A percentile compares a stretch with the other conserved stretches of the same genome.
phyloP scores from a whole-genome alignment of 2,888 invertebrate genomes.

The Oscheius sp. region DNA sequence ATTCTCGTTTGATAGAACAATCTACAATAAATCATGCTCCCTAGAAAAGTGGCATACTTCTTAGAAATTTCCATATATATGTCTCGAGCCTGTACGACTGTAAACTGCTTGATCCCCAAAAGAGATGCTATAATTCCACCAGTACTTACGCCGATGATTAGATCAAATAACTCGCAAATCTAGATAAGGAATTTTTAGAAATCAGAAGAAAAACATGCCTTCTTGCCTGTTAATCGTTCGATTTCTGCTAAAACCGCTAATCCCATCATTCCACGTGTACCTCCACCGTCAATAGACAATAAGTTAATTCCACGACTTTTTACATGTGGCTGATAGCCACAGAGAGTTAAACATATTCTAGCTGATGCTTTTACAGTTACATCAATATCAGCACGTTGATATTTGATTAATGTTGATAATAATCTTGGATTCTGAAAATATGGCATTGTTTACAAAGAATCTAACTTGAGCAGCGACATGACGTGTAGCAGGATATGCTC shows the following conservation, averaged over 20 bases:
- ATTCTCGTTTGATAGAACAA: constrained; percentile 47
- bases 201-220: neutral
- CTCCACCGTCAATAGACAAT: constrained; percentile 88
- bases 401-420: constrained; percentile 49
- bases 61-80: constrained; percentile 64
- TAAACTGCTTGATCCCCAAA: constrained; percentile 77
- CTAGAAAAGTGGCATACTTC: constrained; percentile 74
- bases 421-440: constrained; percentile 40
- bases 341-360: constrained; percentile 58
- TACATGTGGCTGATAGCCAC: constrained; percentile 53
- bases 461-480: constrained; percentile 50
- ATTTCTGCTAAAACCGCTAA: constrained; percentile 83
- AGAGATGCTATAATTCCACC: constrained; percentile 83
- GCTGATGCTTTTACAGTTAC: constrained; percentile 49
- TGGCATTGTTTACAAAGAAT: neutral
- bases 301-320: constrained; percentile 77
- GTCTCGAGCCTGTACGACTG: constrained; percentile 76
- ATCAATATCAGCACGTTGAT: constrained; percentile 38
- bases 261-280: constrained; percentile 85
- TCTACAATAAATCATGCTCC: constrained; percentile 75
- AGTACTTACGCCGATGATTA: constrained; percentile 76
- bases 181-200: constrained; percentile 23
- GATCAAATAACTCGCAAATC: constrained; percentile 84
- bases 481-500: constrained; percentile 60
- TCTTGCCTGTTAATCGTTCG: constrained; percentile 76